Conservation (phyloP, 2,888 invertebrate genomes). For the Amphipyra berbera region DNA sequence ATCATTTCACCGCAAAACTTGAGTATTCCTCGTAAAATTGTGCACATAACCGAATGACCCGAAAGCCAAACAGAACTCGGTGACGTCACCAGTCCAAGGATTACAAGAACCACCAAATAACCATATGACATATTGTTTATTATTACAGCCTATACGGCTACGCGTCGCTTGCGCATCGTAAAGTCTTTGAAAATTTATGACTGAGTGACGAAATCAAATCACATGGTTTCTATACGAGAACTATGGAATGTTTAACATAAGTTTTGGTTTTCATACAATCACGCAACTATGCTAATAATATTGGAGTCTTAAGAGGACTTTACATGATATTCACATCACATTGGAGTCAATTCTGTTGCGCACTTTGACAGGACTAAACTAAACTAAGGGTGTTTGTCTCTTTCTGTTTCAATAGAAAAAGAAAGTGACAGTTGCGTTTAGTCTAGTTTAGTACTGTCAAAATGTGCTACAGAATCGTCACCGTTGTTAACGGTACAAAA, state of each 20-base stretch:
- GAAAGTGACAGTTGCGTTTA: too few species aligned
- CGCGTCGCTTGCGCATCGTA: conserved; percentile 31
- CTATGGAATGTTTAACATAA: background rate
- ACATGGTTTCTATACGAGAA: background rate
- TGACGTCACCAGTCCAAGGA: conserved; percentile 51
- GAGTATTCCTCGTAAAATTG: too few species aligned
- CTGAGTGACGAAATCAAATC: conserved; percentile 18
- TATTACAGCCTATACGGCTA: conserved; percentile 40
- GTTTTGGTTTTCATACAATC: background rate
- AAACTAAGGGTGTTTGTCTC: too few species aligned
- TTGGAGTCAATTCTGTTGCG: too few species aligned
- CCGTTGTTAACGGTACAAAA: too few species aligned
- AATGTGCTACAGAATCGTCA: too few species aligned
- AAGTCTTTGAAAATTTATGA: conserved; percentile 21
- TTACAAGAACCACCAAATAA: conserved; percentile 40
- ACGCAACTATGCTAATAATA: background rate
- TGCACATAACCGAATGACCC: background rate
- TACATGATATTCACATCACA: too few species aligned
- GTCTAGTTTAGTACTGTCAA: too few species aligned
- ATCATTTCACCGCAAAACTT: too few species aligned
- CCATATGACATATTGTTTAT: conserved; percentile 54
- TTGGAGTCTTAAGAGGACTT: background rate
- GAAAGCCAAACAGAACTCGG: conserved; percentile 24
- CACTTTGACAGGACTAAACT: too few species aligned
- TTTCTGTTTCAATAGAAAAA: too few species aligned